These are phyloP conservation scores for Panopea generosa DNA, from an alignment of 2,888 invertebrate genomes.

Conservation along the genomic window DNA sequence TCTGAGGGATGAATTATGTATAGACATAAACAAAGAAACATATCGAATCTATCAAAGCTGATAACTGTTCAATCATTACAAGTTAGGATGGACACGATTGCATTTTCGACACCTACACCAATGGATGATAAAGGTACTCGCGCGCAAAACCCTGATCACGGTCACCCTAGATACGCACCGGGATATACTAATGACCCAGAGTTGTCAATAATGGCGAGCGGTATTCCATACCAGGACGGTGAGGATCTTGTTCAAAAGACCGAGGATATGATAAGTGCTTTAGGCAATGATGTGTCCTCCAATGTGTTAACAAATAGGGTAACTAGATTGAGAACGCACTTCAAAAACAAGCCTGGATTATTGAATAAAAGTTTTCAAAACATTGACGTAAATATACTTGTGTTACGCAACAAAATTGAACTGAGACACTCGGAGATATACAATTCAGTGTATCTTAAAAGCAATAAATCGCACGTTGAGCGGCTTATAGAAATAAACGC, in stretches of 20 bases:
- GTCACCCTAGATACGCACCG: not conserved
- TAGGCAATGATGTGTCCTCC: constrained; percentile 8
- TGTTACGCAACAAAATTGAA: too few relatives aligned
- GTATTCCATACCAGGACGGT: not conserved
- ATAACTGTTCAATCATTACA: constrained; percentile 5
- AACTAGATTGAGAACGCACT: too few relatives aligned
- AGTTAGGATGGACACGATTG: not conserved
- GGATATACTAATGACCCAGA: not conserved
- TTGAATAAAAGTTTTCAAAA: constrained; percentile 40
- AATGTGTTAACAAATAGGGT: too few relatives aligned
- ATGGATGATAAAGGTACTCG: not conserved
- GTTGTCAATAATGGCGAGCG: constrained; percentile 6
- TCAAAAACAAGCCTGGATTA: constrained; percentile 13
- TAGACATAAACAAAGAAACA: constrained; percentile 2
- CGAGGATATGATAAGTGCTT: constrained; percentile 6
- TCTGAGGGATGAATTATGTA: not conserved
- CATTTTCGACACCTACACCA: not conserved
- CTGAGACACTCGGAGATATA: constrained; percentile 16
- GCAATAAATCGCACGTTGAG: too few relatives aligned
- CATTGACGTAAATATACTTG: constrained; percentile 28
- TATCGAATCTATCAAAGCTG: not conserved
- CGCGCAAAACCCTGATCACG: not conserved
- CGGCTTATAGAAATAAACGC: too few relatives aligned
- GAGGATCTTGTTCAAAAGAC: constrained; percentile 13
- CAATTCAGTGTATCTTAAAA: too few relatives aligned